Evolutionary conservation across 2,113 vertebrate genomes (phyloP).

Genomic region (Beaufortia kweichowensis): DNA sequence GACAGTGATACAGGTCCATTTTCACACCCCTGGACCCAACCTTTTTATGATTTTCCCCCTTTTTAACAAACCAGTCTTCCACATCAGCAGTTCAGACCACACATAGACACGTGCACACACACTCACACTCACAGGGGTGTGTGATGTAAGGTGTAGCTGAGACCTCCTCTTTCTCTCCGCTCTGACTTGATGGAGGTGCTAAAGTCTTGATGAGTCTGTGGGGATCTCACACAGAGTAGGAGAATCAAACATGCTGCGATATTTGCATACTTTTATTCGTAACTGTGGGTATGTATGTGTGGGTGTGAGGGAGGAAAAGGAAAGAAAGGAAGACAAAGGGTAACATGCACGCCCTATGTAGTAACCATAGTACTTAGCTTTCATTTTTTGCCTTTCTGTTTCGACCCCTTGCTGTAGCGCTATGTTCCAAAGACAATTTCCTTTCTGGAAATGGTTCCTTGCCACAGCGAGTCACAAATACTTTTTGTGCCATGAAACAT

Average conservation of each 20-base stretch:
- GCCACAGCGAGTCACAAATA: background rate
- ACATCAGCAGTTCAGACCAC: slow-evolving; percentile 50
- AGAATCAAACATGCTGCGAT: slow-evolving; percentile 47
- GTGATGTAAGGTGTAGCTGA: slow-evolving; percentile 39
- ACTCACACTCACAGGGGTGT: slow-evolving; percentile 28
- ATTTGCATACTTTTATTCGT: slow-evolving; percentile 34
- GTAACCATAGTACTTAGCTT: slow-evolving; percentile 10
- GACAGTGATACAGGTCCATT: slow-evolving; percentile 65
- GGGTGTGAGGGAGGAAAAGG: slow-evolving; percentile 20
- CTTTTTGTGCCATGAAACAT: background rate
- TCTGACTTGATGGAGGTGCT: slow-evolving; percentile 51
- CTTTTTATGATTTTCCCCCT: slow-evolving; percentile 23
- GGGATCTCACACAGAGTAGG: slow-evolving; percentile 47
- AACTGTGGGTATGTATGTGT: slow-evolving; percentile 32
- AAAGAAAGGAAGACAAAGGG: slow-evolving; percentile 34
- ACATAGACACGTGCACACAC: slow-evolving; percentile 13
- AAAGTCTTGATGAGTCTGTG: slow-evolving; percentile 56
- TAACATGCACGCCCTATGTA: slow-evolving; percentile 4
- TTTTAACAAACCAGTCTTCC: slow-evolving; percentile 46
- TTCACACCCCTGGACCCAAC: slow-evolving; percentile 65
- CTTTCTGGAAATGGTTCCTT: slow-evolving; percentile 3
- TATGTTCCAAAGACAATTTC: slow-evolving; percentile 6
- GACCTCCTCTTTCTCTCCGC: slow-evolving; percentile 34
- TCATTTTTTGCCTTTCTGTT: slow-evolving; percentile 20
- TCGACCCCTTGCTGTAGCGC: background rate